Percentiles rank a stretch among this genome's conserved stretches.
Evolutionary conservation across 2,797 vertebrate species (phyloP).

Genomic region (Eupleurogrammus muticus): DNA sequence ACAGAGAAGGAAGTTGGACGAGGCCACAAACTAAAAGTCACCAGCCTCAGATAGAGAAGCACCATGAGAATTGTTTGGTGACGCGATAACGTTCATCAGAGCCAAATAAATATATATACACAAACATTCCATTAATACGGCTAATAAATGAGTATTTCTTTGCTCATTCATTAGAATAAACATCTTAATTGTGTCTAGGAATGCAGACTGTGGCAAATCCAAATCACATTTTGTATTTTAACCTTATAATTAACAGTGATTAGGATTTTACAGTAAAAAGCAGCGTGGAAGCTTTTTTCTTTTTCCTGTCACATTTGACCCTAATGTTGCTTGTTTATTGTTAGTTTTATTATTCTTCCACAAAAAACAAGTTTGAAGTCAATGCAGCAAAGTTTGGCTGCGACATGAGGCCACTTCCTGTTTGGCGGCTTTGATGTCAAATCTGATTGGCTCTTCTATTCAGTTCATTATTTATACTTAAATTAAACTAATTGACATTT

Average conservation of each 20-base stretch:
- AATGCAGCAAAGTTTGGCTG: too few species aligned
- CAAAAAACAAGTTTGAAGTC: too few species aligned
- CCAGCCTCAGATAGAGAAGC: too few species aligned
- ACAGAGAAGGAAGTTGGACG: constrained; percentile 32
- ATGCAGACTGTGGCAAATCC: not conserved
- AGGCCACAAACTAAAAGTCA: too few species aligned
- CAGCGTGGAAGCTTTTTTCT: not conserved
- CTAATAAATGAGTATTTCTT: not conserved
- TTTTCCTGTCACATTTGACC: not conserved
- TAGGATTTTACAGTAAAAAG: not conserved
- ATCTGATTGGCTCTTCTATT: too few species aligned
- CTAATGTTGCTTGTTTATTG: not conserved
- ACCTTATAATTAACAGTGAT: not conserved
- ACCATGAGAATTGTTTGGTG: constrained; percentile 39
- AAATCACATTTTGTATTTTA: not conserved
- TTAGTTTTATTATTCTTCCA: too few species aligned
- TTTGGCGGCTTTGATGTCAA: too few species aligned
- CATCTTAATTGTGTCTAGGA: not conserved
- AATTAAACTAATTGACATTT: too few species aligned
- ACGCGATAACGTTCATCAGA: not conserved
- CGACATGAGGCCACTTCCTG: too few species aligned
- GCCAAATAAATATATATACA: not conserved
- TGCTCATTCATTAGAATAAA: not conserved
- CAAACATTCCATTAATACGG: not conserved
- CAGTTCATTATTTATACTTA: too few species aligned